Percentiles rank a stretch among this genome's conserved stretches.
Evolutionary conservation across 2,888 invertebrate species (phyloP).

Genomic region (Synanthedon tipuliformis): DNA sequence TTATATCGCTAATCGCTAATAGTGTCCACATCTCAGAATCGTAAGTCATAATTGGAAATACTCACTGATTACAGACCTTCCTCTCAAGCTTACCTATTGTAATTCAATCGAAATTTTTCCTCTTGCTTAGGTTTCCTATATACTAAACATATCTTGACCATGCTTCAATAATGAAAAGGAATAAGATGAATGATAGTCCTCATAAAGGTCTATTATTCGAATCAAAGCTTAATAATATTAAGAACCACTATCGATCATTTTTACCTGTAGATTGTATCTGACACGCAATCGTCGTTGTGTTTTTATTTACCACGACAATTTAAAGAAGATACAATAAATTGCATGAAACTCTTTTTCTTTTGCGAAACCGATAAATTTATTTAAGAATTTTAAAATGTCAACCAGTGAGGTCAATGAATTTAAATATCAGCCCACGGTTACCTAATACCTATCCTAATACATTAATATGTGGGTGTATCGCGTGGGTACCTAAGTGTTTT

Average conservation of each 20-base stretch:
- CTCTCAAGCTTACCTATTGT: no score
- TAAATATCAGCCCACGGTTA: constrained; percentile 14
- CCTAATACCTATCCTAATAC: constrained; percentile 4
- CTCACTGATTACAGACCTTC: no score
- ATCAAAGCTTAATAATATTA: background rate
- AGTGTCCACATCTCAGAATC: no score
- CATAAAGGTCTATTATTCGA: no score
- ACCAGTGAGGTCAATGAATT: constrained; percentile 18
- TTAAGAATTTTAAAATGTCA: constrained; percentile 1
- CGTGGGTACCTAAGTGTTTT: constrained; percentile 8
- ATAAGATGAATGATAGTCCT: no score
- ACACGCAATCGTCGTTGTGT: background rate
- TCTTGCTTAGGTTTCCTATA: no score
- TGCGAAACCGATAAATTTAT: background rate
- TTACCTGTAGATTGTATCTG: background rate
- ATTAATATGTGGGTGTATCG: constrained; percentile 16
- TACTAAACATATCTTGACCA: no score
- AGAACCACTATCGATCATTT: background rate
- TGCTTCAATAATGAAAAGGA: no score
- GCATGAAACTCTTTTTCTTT: background rate
- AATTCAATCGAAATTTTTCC: no score
- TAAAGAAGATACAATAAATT: no score
- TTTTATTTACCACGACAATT: background rate
- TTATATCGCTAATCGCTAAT: no score
- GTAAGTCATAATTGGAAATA: no score